Evolutionary conservation across 2,113 vertebrate species (phyloP).

Genomic region (Pedionomus torquatus): DNA sequence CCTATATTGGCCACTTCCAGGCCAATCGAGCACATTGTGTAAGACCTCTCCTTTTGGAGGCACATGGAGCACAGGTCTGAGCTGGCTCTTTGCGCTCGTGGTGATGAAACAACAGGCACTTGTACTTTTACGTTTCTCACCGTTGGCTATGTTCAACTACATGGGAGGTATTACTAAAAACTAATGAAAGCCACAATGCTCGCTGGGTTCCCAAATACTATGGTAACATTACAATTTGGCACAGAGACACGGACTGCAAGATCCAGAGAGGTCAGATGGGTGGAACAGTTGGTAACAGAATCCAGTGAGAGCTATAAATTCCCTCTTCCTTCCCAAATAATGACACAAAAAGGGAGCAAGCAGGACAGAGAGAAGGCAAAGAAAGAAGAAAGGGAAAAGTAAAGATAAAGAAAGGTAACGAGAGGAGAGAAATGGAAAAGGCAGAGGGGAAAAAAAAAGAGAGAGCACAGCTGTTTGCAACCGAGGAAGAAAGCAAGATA

Average conservation of each 20-base stretch:
- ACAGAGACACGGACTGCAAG: background rate
- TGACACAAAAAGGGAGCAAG: background rate
- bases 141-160: background rate
- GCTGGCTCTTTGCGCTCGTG: background rate
- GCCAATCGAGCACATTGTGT: background rate
- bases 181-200: conserved; percentile 46
- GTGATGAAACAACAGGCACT: conserved; percentile 43
- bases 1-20: background rate
- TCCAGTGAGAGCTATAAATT: conserved; percentile 40
- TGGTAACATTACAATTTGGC: conserved; percentile 42
- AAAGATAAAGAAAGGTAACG: background rate
- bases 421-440: background rate
- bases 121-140: conserved; percentile 42
- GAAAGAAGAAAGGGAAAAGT: background rate
- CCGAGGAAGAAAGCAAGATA: conserved; percentile 2
- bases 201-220: conserved; percentile 38
- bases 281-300: conserved; percentile 62
- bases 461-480: background rate
- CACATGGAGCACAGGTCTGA: background rate
- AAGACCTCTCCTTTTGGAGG: background rate
- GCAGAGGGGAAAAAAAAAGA: background rate
- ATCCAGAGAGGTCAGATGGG: conserved; percentile 46
- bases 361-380: background rate
- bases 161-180: conserved; percentile 49
- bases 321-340: conserved; percentile 18